Evolutionary conservation across 2,113 vertebrate species (phyloP).

Genomic region (Rhinoptilus africanus): DNA sequence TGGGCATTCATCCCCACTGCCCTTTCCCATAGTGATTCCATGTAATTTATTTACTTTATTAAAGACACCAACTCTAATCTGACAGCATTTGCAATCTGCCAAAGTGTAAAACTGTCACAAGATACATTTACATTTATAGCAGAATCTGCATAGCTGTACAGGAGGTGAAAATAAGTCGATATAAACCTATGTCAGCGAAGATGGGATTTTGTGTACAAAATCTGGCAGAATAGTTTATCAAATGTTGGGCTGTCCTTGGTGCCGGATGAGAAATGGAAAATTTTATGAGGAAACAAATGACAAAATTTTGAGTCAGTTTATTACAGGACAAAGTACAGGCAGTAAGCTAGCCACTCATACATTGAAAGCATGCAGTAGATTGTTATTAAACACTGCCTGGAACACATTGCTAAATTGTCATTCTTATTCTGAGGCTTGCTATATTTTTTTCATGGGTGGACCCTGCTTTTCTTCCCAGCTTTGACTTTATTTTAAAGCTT

Average conservation of each 20-base stretch:
- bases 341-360: background rate
- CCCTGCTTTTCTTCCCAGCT: background rate
- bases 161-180: constrained; percentile 36
- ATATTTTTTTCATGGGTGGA: background rate
- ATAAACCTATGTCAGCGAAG: constrained; percentile 40
- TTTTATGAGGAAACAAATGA: background rate
- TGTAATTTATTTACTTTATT: constrained; percentile 38
- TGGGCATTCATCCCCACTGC: background rate
- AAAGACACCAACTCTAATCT: constrained; percentile 3
- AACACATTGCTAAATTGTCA: background rate
- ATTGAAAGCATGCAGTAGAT: background rate
- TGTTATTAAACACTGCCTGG: background rate
- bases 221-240: constrained; percentile 14
- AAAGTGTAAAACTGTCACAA: constrained; percentile 45
- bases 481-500: background rate
- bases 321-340: background rate
- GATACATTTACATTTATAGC: constrained; percentile 44
- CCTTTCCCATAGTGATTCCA: background rate
- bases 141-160: constrained; percentile 31
- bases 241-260: background rate
- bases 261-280: background rate
- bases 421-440: background rate
- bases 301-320: background rate
- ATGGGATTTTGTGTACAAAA: constrained; percentile 28
- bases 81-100: constrained; percentile 39